Conservation (phyloP, 2,113 vertebrate genomes). For the Caracal caracal region DNA sequence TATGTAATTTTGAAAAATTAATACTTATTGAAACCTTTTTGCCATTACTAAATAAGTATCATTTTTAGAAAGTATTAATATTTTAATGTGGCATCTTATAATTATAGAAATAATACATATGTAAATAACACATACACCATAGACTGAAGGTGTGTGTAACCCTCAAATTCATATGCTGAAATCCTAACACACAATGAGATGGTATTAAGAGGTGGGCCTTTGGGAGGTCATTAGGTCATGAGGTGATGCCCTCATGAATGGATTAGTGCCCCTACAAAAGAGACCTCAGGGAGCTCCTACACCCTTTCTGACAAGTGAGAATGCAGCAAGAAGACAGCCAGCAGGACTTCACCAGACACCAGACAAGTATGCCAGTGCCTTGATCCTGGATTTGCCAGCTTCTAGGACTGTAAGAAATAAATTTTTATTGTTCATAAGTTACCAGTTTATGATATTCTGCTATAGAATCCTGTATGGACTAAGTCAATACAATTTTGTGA, state of each 20-base stretch:
- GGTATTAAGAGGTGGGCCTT: neutral
- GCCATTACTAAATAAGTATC: neutral
- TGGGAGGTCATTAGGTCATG: neutral
- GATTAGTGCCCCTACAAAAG: neutral
- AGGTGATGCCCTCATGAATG: neutral
- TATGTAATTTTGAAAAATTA: neutral
- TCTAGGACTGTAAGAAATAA: neutral
- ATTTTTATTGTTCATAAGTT: neutral
- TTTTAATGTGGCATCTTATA: neutral
- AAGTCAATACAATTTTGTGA: neutral
- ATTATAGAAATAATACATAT: neutral
- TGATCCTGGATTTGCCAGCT: neutral
- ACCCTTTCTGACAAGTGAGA: neutral
- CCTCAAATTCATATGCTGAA: neutral
- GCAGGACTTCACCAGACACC: neutral
- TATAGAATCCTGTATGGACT: neutral
- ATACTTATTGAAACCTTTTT: neutral
- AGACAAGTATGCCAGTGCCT: neutral
- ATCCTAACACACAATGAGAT: neutral
- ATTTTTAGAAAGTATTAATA: neutral
- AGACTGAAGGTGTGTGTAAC: neutral
- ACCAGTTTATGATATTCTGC: neutral
- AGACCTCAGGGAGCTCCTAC: neutral
- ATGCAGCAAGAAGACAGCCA: neutral
- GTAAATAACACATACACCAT: neutral